Percentiles rank a stretch among this genome's conserved stretches.
These are phyloP conservation scores for Psittacula echo DNA, from an alignment of 2,797 vertebrate species.

Conservation along the genomic window DNA sequence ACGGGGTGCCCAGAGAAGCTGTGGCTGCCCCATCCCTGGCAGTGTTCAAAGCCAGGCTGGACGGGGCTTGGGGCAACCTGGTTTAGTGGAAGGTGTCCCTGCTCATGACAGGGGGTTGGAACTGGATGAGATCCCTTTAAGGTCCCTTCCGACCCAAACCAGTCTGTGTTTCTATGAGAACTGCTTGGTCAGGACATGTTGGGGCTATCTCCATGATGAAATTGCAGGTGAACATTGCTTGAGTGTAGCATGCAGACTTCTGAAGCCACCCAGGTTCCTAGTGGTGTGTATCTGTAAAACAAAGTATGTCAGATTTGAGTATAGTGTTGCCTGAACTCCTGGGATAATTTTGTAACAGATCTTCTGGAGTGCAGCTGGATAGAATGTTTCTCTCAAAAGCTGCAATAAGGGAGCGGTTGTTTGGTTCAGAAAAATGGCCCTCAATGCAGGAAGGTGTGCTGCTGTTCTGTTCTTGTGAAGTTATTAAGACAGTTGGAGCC, in stretches of 20 bases:
- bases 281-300: neutral
- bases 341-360: neutral
- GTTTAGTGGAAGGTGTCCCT: neutral
- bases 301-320: neutral
- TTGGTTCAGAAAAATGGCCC: neutral
- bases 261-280: neutral
- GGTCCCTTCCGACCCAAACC: neutral
- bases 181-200: neutral
- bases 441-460: neutral
- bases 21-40: neutral
- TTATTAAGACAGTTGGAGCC: neutral
- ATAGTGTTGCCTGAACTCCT: neutral
- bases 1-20: neutral
- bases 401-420: neutral
- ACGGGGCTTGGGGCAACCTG: neutral
- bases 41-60: neutral
- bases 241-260: neutral
- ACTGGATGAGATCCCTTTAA: neutral
- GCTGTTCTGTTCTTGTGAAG: neutral
- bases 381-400: rapidly evolving
- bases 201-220: neutral
- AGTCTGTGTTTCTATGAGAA: neutral
- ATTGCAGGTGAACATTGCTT: neutral
- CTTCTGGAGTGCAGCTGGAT: neutral
- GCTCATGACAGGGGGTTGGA: neutral